Base-by-base conservation (phyloP, 2,797 vertebrate genomes). In the Hippopotamyrus pictus region DNA sequence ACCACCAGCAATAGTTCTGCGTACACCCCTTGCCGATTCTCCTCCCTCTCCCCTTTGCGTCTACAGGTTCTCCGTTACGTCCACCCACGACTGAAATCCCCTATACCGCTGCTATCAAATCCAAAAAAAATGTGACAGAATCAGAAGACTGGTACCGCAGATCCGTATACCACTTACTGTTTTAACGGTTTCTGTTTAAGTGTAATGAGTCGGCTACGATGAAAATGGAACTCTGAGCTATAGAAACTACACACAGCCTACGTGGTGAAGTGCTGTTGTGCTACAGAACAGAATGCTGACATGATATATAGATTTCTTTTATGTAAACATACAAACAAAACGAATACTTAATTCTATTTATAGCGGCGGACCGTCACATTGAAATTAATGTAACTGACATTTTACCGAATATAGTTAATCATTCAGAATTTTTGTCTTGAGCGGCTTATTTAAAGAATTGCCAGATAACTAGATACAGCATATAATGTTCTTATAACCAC, bases 21-120 rank as follows among this genome's bases (percentile, higher is more conserved):
- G 91, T 76, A 89, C 92, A 90, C 93, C 94, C 89, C 94, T 92
- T 92, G 91, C 86, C 92, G 88, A 29, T 92, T 53, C 95, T 93
- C 94, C 95, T 92, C 95, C 94, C 94, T 92, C 93, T 93, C 92
- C 86, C 87, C 86, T 87, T 92, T 95, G 94, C 95, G 95, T 95
- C 93, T 91, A 89, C 91, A 93, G 92, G 93, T 92, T 94, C 94
- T 86, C 85, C 4, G 85, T 54, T 86, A 37, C 85, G 85, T 86
- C 85, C 85, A 57, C 51, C 22, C 51, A 82, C 41, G 76, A 82
- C 76, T 46, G 41, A 82, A 46, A 8, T 14, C 50, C 50, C 84
- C 50, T 86, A 83, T 37, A 83, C 79, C 7, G 79, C 79, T 83
- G 46, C 48, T 44, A 82, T 82, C 41, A 82, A 46, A 82, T 82